Percentiles rank a stretch among this genome's conserved stretches.
phyloP scores from a whole-genome alignment of 2,797 vertebrate species.

The Enteromius mattozi region DNA sequence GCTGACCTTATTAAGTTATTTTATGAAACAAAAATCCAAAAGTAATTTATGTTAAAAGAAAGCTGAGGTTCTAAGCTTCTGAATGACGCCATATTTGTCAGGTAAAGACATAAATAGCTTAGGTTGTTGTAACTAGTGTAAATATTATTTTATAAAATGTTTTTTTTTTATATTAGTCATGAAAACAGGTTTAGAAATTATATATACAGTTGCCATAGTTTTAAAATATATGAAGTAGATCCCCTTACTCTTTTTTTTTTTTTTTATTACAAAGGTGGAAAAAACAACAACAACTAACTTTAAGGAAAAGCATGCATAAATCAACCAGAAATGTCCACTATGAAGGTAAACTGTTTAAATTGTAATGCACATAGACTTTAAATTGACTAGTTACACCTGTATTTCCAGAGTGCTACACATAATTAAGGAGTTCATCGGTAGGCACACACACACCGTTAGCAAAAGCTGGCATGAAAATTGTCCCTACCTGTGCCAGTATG shows the following conservation, averaged over 20 bases:
- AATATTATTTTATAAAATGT: not conserved
- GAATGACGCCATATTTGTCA: not conserved
- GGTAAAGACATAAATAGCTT: not conserved
- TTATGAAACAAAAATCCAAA: too few relatives aligned
- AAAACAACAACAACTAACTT: not conserved
- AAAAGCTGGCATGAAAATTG: conserved; percentile 45
- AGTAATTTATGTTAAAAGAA: too few relatives aligned
- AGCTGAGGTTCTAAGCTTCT: too few relatives aligned
- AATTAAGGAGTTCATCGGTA: conserved; percentile 42
- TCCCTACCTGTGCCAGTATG: conserved; percentile 44
- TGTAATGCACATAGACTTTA: not conserved
- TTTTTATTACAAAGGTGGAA: too few relatives aligned
- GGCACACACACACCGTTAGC: not conserved
- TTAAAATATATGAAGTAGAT: not conserved
- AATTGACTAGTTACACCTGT: not conserved
- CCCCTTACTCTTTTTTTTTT: not conserved
- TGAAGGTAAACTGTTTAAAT: not conserved
- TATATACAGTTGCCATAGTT: not conserved
- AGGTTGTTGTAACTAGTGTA: not conserved
- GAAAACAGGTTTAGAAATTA: not conserved
- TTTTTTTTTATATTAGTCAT: not conserved
- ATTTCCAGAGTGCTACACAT: not conserved
- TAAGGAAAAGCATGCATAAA: not conserved
- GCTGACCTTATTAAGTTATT: too few relatives aligned
- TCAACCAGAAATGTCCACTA: not conserved